phyloP scores from a whole-genome alignment of 2,113 vertebrate genomes.

The Lipophrys pholis region DNA sequence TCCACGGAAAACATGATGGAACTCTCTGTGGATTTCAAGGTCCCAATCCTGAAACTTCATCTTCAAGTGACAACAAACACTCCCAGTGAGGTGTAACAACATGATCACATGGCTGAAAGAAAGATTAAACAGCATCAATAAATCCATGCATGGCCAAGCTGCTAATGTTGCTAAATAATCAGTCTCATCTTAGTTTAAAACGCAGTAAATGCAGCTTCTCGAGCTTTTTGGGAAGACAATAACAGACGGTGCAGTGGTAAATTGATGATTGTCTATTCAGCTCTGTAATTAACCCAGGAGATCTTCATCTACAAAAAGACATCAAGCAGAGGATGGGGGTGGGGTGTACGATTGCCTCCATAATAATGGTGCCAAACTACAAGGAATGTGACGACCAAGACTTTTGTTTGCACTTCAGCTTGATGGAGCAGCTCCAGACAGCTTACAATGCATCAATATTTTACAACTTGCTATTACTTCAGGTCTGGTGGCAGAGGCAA shows the following conservation, averaged over 20 bases:
- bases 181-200: slow-evolving; percentile 4
- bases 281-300: slow-evolving; percentile 15
- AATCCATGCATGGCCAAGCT: background rate
- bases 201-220: slow-evolving; percentile 8
- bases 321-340: background rate
- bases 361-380: background rate
- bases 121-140: slow-evolving; percentile 10
- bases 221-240: slow-evolving; percentile 13
- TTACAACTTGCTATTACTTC: slow-evolving; percentile 66
- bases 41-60: slow-evolving; percentile 10
- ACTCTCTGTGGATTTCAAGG: slow-evolving; percentile 22
- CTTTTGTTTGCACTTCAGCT: slow-evolving; percentile 18
- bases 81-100: background rate
- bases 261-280: slow-evolving; percentile 17
- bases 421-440: slow-evolving; percentile 38
- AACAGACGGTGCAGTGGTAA: slow-evolving; percentile 35
- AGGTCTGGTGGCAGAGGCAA: slow-evolving; percentile 63
- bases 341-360: background rate
- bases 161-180: slow-evolving; percentile 10
- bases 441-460: slow-evolving; percentile 74
- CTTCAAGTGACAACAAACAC: slow-evolving; percentile 4
- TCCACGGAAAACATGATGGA: slow-evolving; percentile 24
- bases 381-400: background rate
- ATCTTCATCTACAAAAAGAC: slow-evolving; percentile 4
- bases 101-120: background rate